Base-by-base conservation (phyloP, 2,797 vertebrate species). In the Setipinna tenuifilis region DNA sequence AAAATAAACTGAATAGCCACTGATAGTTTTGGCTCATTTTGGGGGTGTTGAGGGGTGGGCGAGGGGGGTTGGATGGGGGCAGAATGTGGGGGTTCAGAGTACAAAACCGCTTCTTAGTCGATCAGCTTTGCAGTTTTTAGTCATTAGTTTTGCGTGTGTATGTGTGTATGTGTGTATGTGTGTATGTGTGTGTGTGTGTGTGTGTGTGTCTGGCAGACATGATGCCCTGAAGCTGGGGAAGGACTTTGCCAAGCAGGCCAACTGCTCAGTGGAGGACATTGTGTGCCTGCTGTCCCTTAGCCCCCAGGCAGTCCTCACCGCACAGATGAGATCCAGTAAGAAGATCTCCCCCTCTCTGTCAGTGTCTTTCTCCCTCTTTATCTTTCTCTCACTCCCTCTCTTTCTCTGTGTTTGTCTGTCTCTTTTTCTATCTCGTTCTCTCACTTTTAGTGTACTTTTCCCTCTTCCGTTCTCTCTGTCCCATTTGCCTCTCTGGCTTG, bases 311-410 rank as follows among this genome's bases (percentile, higher is more conserved):
- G 91, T 96, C 88, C 93, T 96, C n/a, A 71, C 90, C 1, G 94
- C 94, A 35, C 95, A 96, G 93, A 95, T 95, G 85, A 94, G 94
- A 90, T 95, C 94, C 91, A 95, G 95, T 95, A 93, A 86, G 84
- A 93, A 86, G 50, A 14, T 9, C 19, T 21, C n/a, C 61, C 57
- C 61, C 83, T 31, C 44, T 31, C 61, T 25, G 6, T 11, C 59
- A 7, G 3, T 48, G 21, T 83, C n/a, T 78, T 28, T 31, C 58
- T 21, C 58, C 21, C 17, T 59, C 68, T 21, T 19, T n/a, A n/a
- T 21, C 6, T 78, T 31, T 44, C 35, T 78, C 35, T 44, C 28
- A 28, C 9, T 71, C 23, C 4, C 28, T 54, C 50, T 54, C 50
- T 54, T 7, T 54, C 2, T 54, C 50, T 54, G 2, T 54, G 35